Evolutionary conservation across 2,113 vertebrate species (phyloP).

Genomic region (Melanerpes formicivorus): DNA sequence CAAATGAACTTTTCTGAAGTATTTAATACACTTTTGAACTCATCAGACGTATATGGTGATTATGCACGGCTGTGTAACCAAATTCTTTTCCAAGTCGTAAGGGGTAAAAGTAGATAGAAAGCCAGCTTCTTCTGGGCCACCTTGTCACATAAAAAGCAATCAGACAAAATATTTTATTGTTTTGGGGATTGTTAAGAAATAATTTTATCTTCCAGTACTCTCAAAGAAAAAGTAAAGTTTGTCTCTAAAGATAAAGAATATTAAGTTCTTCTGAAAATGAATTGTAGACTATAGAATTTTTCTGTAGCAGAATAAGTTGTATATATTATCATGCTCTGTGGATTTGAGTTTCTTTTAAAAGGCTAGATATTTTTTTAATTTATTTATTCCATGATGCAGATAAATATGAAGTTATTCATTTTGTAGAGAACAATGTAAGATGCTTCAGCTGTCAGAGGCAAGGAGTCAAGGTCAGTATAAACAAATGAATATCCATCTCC

Average conservation of each 20-base stretch:
- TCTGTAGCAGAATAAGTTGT: background rate
- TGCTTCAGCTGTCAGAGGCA: background rate
- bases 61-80: background rate
- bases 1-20: slow-evolving; percentile 10
- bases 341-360: background rate
- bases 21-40: background rate
- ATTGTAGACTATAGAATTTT: background rate
- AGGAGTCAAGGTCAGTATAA: background rate
- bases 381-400: background rate
- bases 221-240: background rate
- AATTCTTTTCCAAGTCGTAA: background rate
- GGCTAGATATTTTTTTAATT: background rate
- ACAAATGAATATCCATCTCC: background rate
- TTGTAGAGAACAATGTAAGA: background rate
- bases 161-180: background rate
- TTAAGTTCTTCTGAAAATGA: background rate
- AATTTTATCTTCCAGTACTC: background rate
- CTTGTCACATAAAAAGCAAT: background rate
- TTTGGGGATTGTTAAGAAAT: background rate
- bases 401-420: background rate
- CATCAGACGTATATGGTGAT: background rate
- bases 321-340: background rate
- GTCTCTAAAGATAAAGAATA: background rate
- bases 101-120: background rate
- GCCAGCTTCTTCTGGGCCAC: background rate